These are phyloP conservation scores for Hipparchia semele DNA, from an alignment of 2,888 invertebrate genomes.

Conservation along the genomic window DNA sequence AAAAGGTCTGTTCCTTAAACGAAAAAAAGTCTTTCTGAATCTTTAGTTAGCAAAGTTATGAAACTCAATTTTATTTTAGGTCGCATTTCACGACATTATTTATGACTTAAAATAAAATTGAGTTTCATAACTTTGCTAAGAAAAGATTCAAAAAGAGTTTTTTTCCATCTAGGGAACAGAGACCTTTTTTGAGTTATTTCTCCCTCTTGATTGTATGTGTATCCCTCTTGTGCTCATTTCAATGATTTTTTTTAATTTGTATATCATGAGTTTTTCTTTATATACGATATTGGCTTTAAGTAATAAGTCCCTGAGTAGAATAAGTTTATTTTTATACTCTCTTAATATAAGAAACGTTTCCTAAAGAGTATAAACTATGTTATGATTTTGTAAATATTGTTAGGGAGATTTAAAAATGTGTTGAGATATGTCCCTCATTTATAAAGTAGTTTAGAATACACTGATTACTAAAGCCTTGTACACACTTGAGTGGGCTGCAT, in stretches of 20 bases:
- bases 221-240: too few relatives aligned
- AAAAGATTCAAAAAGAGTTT: too few relatives aligned
- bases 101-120: too few relatives aligned
- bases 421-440: constrained; percentile 40
- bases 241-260: not conserved
- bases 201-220: too few relatives aligned
- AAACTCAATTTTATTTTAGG: too few relatives aligned
- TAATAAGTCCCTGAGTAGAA: not conserved
- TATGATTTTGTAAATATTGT: constrained; percentile 41
- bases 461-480: constrained; percentile 1
- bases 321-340: constrained; percentile 21
- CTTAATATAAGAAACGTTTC: constrained; percentile 9
- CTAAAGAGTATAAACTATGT: constrained; percentile 19
- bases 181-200: too few relatives aligned
- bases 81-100: too few relatives aligned
- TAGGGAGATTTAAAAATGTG: constrained; percentile 5
- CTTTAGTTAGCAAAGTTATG: too few relatives aligned
- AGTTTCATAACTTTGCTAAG: too few relatives aligned
- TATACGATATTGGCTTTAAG: constrained; percentile 1
- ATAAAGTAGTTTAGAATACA: constrained; percentile 15
- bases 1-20: too few relatives aligned
- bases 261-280: not conserved
- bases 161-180: too few relatives aligned
- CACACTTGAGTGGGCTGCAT: not conserved
- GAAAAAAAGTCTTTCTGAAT: too few relatives aligned